Conservation (phyloP, 37 sponge, comb jelly and placozoan species). For the Diacarnus erythraeanus region DNA sequence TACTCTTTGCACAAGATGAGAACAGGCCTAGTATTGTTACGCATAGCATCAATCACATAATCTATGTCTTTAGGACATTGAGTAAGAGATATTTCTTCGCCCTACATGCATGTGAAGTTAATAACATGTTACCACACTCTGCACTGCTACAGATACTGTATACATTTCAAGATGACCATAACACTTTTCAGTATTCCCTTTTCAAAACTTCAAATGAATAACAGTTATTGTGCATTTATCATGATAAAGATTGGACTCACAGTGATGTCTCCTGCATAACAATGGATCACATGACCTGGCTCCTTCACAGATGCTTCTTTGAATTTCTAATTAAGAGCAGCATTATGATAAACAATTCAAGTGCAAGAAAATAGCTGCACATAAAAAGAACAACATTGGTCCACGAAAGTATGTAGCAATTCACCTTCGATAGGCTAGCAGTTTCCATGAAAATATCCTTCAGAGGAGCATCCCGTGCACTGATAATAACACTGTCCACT, state of each 20-base stretch:
- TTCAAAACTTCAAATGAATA: too few relatives aligned
- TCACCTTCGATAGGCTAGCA: conserved; percentile 11
- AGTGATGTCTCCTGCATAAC: conserved; percentile 38
- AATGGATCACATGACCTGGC: background rate
- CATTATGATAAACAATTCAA: too few relatives aligned
- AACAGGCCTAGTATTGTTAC: conserved; percentile 17
- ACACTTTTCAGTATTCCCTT: too few relatives aligned
- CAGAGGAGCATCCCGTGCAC: conserved; percentile 25
- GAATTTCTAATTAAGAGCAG: conserved; percentile 13
- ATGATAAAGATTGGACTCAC: background rate
- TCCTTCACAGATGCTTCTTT: background rate
- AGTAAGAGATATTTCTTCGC: conserved; percentile 26
- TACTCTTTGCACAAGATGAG: conserved; percentile 40
- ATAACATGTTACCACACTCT: too few relatives aligned
- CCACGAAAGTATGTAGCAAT: too few relatives aligned
- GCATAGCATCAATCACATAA: conserved; percentile 38
- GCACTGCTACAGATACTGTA: too few relatives aligned
- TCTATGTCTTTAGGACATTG: conserved; percentile 31
- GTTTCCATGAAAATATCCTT: conserved; percentile 1
- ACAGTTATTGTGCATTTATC: too few relatives aligned
- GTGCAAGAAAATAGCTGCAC: too few relatives aligned
- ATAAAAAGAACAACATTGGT: too few relatives aligned
- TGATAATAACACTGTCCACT: conserved; percentile 5
- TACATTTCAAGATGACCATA: too few relatives aligned
- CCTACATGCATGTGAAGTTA: conserved; percentile 20